Conservation (phyloP, 2,888 invertebrate genomes). For the Tenthredo mesomela region DNA sequence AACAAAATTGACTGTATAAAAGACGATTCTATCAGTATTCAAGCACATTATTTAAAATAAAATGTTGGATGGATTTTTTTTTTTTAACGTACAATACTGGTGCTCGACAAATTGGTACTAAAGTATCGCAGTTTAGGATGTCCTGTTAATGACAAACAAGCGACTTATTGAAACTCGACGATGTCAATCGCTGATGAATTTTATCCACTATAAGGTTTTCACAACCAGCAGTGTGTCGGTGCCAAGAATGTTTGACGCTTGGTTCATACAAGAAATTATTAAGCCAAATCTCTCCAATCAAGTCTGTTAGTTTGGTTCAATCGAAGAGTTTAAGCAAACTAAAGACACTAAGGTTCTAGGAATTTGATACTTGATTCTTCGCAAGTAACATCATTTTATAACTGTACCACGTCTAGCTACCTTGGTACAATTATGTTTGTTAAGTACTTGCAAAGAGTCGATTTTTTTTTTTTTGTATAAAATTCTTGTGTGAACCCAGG, state of each 20-base stretch:
- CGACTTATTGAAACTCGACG: neutral
- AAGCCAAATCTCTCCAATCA: neutral
- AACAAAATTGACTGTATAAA: neutral
- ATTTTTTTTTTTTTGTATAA: neutral
- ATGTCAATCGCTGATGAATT: neutral
- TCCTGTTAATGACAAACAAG: neutral
- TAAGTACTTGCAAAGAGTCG: neutral
- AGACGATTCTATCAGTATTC: neutral
- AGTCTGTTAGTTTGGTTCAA: neutral
- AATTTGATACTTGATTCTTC: neutral
- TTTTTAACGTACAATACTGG: neutral
- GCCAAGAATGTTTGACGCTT: neutral
- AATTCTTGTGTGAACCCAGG: neutral
- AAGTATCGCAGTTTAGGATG: neutral
- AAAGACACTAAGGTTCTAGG: neutral
- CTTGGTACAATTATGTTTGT: neutral
- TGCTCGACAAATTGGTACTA: conserved; percentile 17
- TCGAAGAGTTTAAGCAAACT: conserved; percentile 1
- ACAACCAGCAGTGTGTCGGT: neutral
- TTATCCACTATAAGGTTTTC: neutral
- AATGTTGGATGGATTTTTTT: neutral
- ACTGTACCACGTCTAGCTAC: neutral
- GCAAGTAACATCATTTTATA: neutral
- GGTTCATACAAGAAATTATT: conserved; percentile 8
- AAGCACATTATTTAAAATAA: neutral